phyloP scores from a whole-genome alignment of 2,888 invertebrate species.

The Synanthedon vespiformis region DNA sequence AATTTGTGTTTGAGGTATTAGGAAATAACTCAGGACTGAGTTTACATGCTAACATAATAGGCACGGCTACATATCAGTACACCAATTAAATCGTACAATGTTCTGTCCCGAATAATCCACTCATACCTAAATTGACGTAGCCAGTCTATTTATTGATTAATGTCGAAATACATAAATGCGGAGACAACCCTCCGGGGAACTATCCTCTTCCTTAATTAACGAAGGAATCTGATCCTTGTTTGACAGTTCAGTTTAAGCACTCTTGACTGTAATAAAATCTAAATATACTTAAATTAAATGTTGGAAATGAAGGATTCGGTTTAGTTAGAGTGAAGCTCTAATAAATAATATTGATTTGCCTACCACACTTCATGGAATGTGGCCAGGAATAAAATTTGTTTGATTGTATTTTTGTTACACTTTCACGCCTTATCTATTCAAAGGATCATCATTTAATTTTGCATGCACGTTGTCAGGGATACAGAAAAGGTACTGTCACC shows the following conservation, averaged over 20 bases:
- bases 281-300: no score
- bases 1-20: neutral
- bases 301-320: no score
- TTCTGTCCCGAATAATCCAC: constrained; percentile 23
- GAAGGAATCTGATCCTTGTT: constrained; percentile 5
- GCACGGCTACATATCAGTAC: neutral
- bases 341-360: no score
- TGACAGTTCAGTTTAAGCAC: neutral
- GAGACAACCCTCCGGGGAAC: constrained; percentile 5
- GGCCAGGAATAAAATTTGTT: no score
- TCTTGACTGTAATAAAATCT: no score
- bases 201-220: constrained; percentile 1
- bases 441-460: no score
- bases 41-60: neutral
- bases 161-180: constrained; percentile 4
- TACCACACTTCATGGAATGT: no score
- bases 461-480: no score
- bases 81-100: constrained; percentile 23
- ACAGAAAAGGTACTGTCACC: no score
- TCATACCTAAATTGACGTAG: constrained; percentile 31
- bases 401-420: no score
- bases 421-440: no score
- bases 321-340: no score
- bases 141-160: constrained; percentile 17
- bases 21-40: neutral